Evolutionary conservation across 2,113 vertebrate species (phyloP).

Genomic region (Canis aureus): DNA sequence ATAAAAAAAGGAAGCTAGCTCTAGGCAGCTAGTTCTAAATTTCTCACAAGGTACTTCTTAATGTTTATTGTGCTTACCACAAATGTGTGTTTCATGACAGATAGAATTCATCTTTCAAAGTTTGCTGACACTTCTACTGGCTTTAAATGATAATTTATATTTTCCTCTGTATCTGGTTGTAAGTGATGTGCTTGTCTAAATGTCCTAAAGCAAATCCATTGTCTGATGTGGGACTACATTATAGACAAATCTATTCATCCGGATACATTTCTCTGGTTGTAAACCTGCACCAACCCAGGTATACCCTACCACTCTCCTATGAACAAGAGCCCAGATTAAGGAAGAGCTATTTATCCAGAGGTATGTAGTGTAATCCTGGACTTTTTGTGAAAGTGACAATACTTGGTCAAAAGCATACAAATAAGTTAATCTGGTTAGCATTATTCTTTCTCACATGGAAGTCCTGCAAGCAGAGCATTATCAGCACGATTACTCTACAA

Average conservation of each 20-base stretch:
- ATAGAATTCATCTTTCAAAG: conserved; percentile 38
- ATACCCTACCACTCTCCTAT: neutral
- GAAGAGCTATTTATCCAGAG: neutral
- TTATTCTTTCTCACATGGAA: neutral
- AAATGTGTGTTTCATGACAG: conserved; percentile 10
- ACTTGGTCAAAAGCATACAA: neutral
- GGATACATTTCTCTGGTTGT: neutral
- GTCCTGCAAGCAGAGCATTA: neutral
- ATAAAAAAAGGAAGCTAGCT: neutral
- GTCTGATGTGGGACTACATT: neutral
- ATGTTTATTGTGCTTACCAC: neutral
- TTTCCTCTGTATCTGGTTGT: conserved; percentile 19
- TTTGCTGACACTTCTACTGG: neutral
- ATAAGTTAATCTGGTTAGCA: neutral
- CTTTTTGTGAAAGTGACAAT: neutral
- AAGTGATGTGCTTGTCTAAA: neutral
- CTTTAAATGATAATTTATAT: conserved; percentile 43
- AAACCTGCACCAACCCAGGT: neutral
- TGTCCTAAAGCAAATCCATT: conserved; percentile 16
- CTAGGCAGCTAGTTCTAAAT: neutral
- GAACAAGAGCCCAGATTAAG: neutral
- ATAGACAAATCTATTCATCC: neutral
- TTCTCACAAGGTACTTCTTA: conserved; percentile 30
- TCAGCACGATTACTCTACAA: neutral
- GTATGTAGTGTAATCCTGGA: neutral